Evolutionary conservation across 1,140 invertebrate genomes (phyloP).

Genomic region (Neelides sp.): DNA sequence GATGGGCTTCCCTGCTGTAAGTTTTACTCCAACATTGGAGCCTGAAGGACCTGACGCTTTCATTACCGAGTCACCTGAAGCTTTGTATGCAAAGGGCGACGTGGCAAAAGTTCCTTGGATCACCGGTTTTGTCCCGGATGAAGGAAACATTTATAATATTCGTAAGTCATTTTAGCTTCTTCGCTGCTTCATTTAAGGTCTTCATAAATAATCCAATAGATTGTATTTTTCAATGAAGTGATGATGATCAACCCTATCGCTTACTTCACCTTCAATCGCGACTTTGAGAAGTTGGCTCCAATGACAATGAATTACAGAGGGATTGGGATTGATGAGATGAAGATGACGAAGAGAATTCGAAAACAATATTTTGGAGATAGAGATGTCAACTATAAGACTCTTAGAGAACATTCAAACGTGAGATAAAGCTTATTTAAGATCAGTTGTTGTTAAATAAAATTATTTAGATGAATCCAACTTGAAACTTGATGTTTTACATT

Average conservation of each 20-base stretch:
- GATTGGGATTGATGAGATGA: not conserved
- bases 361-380: not conserved
- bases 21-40: slow-evolving; percentile 15
- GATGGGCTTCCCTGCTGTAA: slow-evolving; percentile 9
- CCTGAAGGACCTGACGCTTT: slow-evolving; percentile 11
- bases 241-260: not conserved
- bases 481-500: too few relatives aligned
- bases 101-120: slow-evolving; percentile 10
- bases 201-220: too few relatives aligned
- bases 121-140: slow-evolving; percentile 1
- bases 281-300: not conserved
- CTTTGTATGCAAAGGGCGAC: slow-evolving; percentile 5
- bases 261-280: not conserved
- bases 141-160: too few relatives aligned
- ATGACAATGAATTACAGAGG: not conserved
- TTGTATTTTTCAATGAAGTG: too few relatives aligned
- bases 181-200: too few relatives aligned
- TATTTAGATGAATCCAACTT: too few relatives aligned
- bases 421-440: too few relatives aligned
- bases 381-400: not conserved
- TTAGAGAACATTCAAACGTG: not conserved
- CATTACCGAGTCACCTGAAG: slow-evolving; percentile 15
- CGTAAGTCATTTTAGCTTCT: too few relatives aligned
- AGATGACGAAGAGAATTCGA: not conserved
- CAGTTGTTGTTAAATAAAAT: too few relatives aligned